A percentile compares a stretch with the other conserved stretches of the same genome.
Evolutionary conservation across 2,113 vertebrate genomes (phyloP).

Genomic region (Oryzias woworae): DNA sequence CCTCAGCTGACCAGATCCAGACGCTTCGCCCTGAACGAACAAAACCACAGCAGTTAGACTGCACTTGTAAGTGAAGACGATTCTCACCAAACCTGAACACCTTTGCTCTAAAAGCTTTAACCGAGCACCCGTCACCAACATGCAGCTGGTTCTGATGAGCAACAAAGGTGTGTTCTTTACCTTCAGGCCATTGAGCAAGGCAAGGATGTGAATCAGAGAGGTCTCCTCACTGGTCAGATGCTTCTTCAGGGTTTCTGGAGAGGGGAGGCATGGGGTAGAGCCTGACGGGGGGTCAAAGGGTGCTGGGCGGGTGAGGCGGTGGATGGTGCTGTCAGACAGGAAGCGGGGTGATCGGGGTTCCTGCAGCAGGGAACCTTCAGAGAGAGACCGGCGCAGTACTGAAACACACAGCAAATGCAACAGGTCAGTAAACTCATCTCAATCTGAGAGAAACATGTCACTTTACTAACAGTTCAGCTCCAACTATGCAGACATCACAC

Average conservation of each 20-base stretch:
- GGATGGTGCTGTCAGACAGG: slow-evolving; percentile 87
- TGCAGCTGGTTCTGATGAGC: too few species aligned
- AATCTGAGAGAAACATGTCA: too few species aligned
- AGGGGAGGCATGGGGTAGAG: slow-evolving; percentile 75
- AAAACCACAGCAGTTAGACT: background rate
- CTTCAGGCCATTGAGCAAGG: slow-evolving; percentile 86
- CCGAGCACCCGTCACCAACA: too few species aligned
- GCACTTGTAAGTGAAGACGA: too few species aligned
- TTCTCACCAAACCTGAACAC: too few species aligned
- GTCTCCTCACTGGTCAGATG: slow-evolving; percentile 83
- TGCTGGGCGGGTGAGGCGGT: slow-evolving; percentile 65
- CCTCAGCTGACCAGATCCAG: slow-evolving; percentile 43
- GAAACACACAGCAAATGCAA: background rate
- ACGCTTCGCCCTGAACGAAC: slow-evolving; percentile 36
- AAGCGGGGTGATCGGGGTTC: slow-evolving; percentile 83
- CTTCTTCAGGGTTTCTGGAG: slow-evolving; percentile 84
- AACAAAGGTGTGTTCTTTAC: slow-evolving; percentile 59
- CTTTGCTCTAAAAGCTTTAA: too few species aligned
- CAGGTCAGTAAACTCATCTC: too few species aligned
- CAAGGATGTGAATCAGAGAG: slow-evolving; percentile 84
- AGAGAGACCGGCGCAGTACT: slow-evolving; percentile 81
- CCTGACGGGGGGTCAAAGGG: slow-evolving; percentile 42
- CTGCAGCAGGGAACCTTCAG: slow-evolving; percentile 89
- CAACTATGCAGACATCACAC: too few species aligned
- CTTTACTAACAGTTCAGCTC: too few species aligned